A percentile compares a stretch with the other conserved stretches of the same genome.
These are phyloP conservation scores for Lepidotrigona ventralis DNA, from an alignment of 1,140 invertebrate genomes.

Conservation along the genomic window DNA sequence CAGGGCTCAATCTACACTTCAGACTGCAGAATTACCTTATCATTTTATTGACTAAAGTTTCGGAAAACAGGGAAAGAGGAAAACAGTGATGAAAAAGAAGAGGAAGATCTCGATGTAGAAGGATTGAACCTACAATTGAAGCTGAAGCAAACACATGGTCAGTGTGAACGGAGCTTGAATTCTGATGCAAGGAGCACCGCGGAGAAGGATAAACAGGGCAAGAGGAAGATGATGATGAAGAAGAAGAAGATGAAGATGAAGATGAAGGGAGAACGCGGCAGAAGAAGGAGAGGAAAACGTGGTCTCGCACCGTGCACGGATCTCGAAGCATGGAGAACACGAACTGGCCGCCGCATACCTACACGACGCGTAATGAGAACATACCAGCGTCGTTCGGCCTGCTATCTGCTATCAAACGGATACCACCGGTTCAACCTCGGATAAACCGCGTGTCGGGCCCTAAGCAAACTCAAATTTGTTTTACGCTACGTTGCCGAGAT, in stretches of 20 bases:
- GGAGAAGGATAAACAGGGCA: slow-evolving; percentile 18
- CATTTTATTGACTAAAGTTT: too few relatives aligned
- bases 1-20: too few relatives aligned
- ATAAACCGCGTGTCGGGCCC: slow-evolving; percentile 56
- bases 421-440: slow-evolving; percentile 63
- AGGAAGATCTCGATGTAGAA: neutral
- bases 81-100: too few relatives aligned
- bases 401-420: slow-evolving; percentile 76
- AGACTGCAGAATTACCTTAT: too few relatives aligned
- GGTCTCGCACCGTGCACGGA: slow-evolving; percentile 51
- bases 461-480: slow-evolving; percentile 49
- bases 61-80: neutral
- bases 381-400: slow-evolving; percentile 76
- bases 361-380: slow-evolving; percentile 80
- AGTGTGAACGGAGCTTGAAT: slow-evolving; percentile 40
- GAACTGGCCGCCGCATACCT: slow-evolving; percentile 72
- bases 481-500: neutral
- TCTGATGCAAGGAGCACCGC: slow-evolving; percentile 8
- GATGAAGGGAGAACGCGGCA: slow-evolving; percentile 46
- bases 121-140: neutral
- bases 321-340: slow-evolving; percentile 50
- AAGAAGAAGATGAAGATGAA: slow-evolving; percentile 12
- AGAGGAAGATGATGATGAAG: slow-evolving; percentile 20
- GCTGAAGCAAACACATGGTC: neutral
- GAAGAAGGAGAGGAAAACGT: slow-evolving; percentile 58